A percentile compares a stretch with the other conserved stretches of the same genome.
These are phyloP conservation scores for Catocala fraxini DNA, from an alignment of 2,888 invertebrate species.

Conservation along the genomic window DNA sequence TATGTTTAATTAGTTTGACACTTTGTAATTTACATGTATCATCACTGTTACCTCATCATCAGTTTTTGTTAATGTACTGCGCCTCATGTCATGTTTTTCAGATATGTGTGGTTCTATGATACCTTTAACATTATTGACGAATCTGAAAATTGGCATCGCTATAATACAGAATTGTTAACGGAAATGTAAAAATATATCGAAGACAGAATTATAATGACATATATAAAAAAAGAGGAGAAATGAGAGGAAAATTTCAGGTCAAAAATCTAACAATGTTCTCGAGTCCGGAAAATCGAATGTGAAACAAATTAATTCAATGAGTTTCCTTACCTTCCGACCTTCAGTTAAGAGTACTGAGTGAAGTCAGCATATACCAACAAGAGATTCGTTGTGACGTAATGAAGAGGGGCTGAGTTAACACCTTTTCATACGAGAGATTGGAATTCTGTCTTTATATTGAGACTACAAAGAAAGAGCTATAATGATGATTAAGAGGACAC, in stretches of 20 bases:
- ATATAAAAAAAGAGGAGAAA: neutral
- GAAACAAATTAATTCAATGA: constrained; percentile 15
- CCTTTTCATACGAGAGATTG: neutral
- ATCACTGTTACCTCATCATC: too few relatives aligned
- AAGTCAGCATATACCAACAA: constrained; percentile 8
- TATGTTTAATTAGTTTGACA: too few relatives aligned
- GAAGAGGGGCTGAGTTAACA: neutral
- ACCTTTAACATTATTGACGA: too few relatives aligned
- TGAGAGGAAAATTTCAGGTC: neutral
- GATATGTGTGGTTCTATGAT: too few relatives aligned
- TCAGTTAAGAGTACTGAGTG: neutral
- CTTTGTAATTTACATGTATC: too few relatives aligned
- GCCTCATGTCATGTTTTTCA: too few relatives aligned
- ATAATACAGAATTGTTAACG: too few relatives aligned
- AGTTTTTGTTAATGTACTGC: too few relatives aligned
- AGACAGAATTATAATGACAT: too few relatives aligned
- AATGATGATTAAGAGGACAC: too few relatives aligned
- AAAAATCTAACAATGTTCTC: constrained; percentile 4
- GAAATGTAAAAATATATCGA: too few relatives aligned
- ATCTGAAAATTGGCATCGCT: too few relatives aligned
- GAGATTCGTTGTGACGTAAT: constrained; percentile 16
- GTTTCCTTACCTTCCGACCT: constrained; percentile 3
- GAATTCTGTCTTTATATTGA: neutral
- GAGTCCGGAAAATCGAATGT: neutral
- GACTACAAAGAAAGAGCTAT: neutral